phyloP scores from a whole-genome alignment of 2,113 vertebrate genomes.

The Axis porcinus region DNA sequence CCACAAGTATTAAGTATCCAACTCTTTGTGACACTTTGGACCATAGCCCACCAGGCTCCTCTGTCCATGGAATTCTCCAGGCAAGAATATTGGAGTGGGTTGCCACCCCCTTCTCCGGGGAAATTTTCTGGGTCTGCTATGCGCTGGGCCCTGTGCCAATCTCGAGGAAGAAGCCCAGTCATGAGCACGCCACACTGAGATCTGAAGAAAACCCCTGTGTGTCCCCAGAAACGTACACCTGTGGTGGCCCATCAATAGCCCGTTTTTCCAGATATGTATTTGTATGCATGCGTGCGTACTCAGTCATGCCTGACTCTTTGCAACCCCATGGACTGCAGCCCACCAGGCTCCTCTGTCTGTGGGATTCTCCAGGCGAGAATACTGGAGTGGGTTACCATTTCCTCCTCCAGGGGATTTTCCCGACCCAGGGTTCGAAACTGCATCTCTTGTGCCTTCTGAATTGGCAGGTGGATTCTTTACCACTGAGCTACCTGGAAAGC shows the following conservation, averaged over 20 bases:
- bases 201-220: not conserved
- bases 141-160: not conserved
- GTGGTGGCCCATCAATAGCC: not conserved
- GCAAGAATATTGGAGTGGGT: not conserved
- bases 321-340: not conserved
- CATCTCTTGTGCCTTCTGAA: not conserved
- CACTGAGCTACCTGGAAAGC: not conserved
- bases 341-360: not conserved
- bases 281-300: rapidly evolving
- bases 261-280: not conserved
- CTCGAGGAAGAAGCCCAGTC: not conserved
- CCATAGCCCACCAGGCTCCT: not conserved
- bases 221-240: not conserved
- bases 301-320: not conserved
- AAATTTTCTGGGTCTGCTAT: not conserved
- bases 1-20: not conserved
- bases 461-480: not conserved
- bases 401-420: not conserved
- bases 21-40: not conserved
- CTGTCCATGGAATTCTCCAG: not conserved
- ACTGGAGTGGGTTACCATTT: not conserved
- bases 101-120: not conserved
- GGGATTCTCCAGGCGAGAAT: not conserved
- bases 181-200: not conserved
- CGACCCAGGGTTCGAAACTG: rapidly evolving